Conservation (phyloP, 1,140 invertebrate genomes). For the Laodelphax striatellus region DNA sequence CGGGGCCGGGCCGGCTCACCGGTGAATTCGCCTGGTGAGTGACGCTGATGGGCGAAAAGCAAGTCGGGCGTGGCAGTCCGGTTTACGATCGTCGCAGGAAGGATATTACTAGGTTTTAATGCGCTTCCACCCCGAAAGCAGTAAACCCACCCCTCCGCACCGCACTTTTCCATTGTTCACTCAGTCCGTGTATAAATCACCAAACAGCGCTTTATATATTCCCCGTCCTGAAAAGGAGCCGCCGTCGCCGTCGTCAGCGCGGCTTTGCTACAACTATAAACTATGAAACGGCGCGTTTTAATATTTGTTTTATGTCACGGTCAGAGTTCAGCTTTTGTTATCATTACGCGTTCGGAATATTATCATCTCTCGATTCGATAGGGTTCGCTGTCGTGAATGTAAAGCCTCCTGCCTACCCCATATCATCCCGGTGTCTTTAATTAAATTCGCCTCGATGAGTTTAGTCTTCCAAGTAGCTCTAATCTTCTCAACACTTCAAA, state of each 20-base stretch:
- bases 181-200: constrained; percentile 1
- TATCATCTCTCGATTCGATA: too few species aligned
- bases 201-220: background rate
- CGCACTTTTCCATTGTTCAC: background rate
- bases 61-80: background rate
- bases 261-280: constrained; percentile 1
- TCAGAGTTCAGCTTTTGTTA: background rate
- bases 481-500: too few species aligned
- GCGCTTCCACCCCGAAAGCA: background rate
- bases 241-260: too few species aligned
- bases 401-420: too few species aligned
- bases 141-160: background rate
- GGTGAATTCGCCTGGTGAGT: background rate
- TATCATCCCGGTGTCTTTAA: too few species aligned
- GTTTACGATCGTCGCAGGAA: constrained; percentile 1
- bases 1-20: too few species aligned
- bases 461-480: too few species aligned
- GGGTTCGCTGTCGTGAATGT: too few species aligned
- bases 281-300: background rate
- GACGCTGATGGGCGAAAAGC: too few species aligned
- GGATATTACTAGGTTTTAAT: constrained; percentile 3
- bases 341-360: too few species aligned
- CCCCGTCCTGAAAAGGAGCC: background rate
- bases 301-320: background rate
- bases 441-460: too few species aligned